Base-by-base conservation (phyloP, 1,140 invertebrate species). In the Xylocopa sonorina region DNA sequence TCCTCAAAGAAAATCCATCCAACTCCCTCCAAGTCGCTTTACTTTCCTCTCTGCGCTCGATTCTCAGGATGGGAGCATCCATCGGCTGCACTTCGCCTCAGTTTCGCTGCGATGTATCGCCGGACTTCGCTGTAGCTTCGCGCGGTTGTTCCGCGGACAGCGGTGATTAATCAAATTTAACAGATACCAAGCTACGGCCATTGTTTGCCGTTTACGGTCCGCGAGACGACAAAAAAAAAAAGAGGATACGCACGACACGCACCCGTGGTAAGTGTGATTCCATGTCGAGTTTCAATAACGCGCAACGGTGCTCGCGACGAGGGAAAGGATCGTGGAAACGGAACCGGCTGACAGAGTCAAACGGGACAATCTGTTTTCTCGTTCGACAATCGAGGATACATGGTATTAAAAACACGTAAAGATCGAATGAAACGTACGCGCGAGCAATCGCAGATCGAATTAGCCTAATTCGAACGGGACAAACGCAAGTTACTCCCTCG, bases 101-200 rank as follows among this genome's bases (percentile, higher is more conserved):
- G n/a, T 38, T 21, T 27, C 66, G 38, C 51, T 32, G 50, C 32
- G n/a, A 34, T n/a, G 29, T 24, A 7, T 29, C 27, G 41, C 7
- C 41, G 63, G 21, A 5, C 27, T 21, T n/a, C 21, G 5, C 5
- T 10, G 18, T 7, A 50, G n/a, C 34, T 38, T 14, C 64, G 21
- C 51, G 29, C 32, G 32, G 29, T 57, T 71, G 51, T 57, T 14
- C 34, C 24, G 18, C 6, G 41, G 68, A 57, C 38, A 71, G 43
- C 2, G 18, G 27, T 29, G 18, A 71, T 71, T 71, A 57, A 71
- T 43, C 67, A 69, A 69, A 53, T 69, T 69, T 53, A 69, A 69
- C 41, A 71, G 34, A 46, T 67, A n/a, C 50, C 18, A 67, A 67
- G 46, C 34, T 29, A 21, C 46, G 6, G 57, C 57, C 68, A 16